Evolutionary conservation across 2,113 vertebrate species (phyloP), one percentile per base, ranked within the genome.

Genomic region (Cavia porcellus): DNA sequence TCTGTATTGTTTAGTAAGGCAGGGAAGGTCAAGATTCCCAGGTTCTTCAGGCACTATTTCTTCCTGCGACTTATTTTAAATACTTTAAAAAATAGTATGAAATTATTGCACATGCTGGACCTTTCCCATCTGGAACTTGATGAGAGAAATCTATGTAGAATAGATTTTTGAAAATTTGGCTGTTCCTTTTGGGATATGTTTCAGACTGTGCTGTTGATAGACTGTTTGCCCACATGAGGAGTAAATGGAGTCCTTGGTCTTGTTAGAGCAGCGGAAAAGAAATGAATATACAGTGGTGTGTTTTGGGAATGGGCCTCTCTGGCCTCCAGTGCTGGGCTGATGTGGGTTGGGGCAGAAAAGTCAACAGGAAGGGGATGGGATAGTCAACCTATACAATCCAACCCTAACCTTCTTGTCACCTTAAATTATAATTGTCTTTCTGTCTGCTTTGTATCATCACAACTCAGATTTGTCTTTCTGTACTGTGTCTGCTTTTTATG

Each of bases 81-180:
- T 86, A 55, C 8, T 52, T 89, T 72, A 9, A n/a, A 77, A 90
- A 91, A 72, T 57, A 79, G 19, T 52, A 68, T 95, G 86, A 61
- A 82, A 50, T 94, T 86, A 66, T 93, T 88, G 3, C 83, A 68
- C 72, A 84, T 87, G 42, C 30, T 80, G 30, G 83, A 12, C 28
- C 14, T 81, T 97, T 35, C 79, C 8, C 19, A 11, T 57, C 55
- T 79, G 11, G 75, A 95, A 80, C 75, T 80, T 38, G 61, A 94
- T 12, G 45, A 90, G 90, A 84, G n/a, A 90, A 92, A 81, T 47
- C 25, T 59, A 1, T 77, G 17, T 68, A 79, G 62, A 24, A n/a
- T 32, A 95, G 47, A 35, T 86, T 79, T 96, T 89, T 89, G 88
- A 66, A 96, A 86, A 83, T 68, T 92, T 94, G 45, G 38, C 62